phyloP scores from a whole-genome alignment of 2,797 vertebrate genomes.

The Carapus acus region DNA sequence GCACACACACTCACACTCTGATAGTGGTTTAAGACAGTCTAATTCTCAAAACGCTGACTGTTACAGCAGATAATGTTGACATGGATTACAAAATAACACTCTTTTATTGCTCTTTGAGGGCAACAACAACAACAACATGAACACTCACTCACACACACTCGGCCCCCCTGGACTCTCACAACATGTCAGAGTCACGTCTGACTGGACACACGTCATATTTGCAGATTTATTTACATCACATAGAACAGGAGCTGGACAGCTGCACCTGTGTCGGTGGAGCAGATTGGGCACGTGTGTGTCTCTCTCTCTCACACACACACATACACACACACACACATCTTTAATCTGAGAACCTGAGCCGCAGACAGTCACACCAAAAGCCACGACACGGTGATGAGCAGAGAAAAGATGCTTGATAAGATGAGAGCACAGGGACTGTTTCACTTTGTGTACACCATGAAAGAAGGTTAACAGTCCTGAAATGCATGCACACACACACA shows the following conservation, averaged over 20 bases:
- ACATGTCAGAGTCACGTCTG: too few species aligned
- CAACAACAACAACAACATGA: too few species aligned
- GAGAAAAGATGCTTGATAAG: slow-evolving; percentile 53
- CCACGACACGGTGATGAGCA: too few species aligned
- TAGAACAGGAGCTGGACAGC: slow-evolving; percentile 46
- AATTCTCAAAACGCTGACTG: slow-evolving; percentile 50
- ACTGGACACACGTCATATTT: too few species aligned
- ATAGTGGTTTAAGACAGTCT: slow-evolving; percentile 65
- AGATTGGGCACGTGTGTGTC: slow-evolving; percentile 9
- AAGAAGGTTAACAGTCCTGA: slow-evolving; percentile 29
- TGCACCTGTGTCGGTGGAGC: slow-evolving; percentile 25
- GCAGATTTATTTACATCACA: slow-evolving; percentile 68
- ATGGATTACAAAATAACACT: slow-evolving; percentile 55
- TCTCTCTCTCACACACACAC: too few species aligned
- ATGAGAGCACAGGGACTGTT: slow-evolving; percentile 32
- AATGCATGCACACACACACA: slow-evolving; percentile 30
- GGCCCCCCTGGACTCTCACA: slow-evolving; percentile 55
- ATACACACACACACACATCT: slow-evolving; percentile 54
- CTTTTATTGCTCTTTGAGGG: slow-evolving; percentile 51
- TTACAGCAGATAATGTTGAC: slow-evolving; percentile 61
- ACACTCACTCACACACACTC: too few species aligned
- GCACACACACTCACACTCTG: slow-evolving; percentile 42
- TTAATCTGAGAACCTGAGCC: slow-evolving; percentile 63
- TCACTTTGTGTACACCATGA: slow-evolving; percentile 44
- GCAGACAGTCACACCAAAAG: slow-evolving; percentile 45